Evolutionary conservation across 2,113 vertebrate species (phyloP).

Genomic region (Panthera leo): DNA sequence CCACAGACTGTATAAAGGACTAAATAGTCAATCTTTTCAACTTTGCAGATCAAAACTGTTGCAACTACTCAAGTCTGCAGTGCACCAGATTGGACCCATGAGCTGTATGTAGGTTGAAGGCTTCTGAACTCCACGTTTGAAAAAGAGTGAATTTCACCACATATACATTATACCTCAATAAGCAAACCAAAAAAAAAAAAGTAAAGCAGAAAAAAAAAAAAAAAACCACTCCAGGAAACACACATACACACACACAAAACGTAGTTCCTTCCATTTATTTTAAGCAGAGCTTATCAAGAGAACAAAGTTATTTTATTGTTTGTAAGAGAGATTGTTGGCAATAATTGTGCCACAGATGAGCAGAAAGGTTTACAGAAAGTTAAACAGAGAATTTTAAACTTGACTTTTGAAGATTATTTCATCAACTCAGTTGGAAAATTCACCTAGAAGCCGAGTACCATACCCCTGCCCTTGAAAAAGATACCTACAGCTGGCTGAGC

Average conservation of each 20-base stretch:
- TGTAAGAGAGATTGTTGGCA: background rate
- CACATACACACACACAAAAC: background rate
- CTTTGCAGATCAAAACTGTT: background rate
- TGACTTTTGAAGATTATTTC: background rate
- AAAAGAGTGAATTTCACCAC: background rate
- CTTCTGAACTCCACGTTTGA: background rate
- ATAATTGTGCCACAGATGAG: background rate
- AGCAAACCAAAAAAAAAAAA: background rate
- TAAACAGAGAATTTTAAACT: background rate
- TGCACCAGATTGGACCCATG: background rate
- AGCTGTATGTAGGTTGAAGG: background rate
- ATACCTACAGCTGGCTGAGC: background rate
- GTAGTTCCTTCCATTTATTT: background rate
- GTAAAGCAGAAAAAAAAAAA: background rate
- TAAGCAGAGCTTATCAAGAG: background rate
- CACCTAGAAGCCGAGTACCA: background rate
- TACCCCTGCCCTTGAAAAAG: background rate
- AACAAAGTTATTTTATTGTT: background rate
- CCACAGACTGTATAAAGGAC: background rate
- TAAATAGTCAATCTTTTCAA: background rate
- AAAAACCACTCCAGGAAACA: background rate
- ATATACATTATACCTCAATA: background rate
- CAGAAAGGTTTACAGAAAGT: background rate
- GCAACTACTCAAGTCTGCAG: background rate
- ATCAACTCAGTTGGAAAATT: background rate